phyloP scores from a whole-genome alignment of 2,797 vertebrate genomes.

The Pteronotus mesoamericanus region DNA sequence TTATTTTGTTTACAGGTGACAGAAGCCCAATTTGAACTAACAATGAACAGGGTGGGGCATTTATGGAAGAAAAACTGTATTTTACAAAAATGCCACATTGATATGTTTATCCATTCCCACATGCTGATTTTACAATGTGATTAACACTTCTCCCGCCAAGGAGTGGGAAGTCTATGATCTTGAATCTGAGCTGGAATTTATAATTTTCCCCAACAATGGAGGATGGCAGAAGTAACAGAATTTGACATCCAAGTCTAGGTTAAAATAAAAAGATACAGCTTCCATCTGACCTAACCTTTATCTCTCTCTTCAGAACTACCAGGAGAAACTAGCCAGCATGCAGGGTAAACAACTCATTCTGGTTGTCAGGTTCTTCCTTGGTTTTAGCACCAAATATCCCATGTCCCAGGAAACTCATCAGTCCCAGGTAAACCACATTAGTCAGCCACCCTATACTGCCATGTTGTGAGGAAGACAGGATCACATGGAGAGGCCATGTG shows the following conservation, averaged over 20 bases:
- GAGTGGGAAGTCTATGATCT: neutral
- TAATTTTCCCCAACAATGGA: neutral
- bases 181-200: neutral
- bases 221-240: neutral
- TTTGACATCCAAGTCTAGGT: neutral
- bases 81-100: neutral
- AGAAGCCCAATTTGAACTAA: neutral
- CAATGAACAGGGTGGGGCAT: neutral
- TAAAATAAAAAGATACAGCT: neutral
- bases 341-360: neutral
- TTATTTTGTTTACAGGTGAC: neutral
- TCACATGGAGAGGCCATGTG: neutral
- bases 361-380: neutral
- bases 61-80: neutral
- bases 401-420: neutral
- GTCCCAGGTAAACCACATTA: neutral
- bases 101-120: neutral
- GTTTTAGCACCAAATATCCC: neutral
- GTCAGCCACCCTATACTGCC: neutral
- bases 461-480: neutral
- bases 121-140: neutral
- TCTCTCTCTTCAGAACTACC: neutral
- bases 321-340: neutral
- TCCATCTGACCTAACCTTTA: neutral
- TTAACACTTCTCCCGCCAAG: neutral